A percentile compares a stretch with the other conserved stretches of the same genome.
Evolutionary conservation across 2,797 vertebrate species (phyloP).

Genomic region (Spinibarbus caldwelli): DNA sequence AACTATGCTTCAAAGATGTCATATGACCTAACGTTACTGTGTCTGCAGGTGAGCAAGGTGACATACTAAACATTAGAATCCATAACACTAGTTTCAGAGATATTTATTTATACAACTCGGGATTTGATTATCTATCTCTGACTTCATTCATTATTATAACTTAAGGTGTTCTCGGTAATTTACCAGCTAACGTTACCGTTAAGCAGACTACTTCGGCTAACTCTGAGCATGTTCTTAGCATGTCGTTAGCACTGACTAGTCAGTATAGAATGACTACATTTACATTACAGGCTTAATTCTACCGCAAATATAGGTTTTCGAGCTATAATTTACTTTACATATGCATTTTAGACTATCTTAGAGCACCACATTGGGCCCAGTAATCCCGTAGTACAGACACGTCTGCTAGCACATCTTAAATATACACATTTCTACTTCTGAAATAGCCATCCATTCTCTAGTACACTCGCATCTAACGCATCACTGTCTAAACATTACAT

Average conservation of each 20-base stretch:
- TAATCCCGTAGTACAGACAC: neutral
- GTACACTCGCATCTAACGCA: slow-evolving; percentile 72
- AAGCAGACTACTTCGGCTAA: neutral
- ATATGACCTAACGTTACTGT: neutral
- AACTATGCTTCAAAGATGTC: neutral
- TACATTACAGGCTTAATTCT: neutral
- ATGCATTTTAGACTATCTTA: neutral
- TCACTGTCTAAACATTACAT: slow-evolving; percentile 45
- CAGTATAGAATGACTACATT: neutral
- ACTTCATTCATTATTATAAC: neutral
- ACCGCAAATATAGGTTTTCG: neutral
- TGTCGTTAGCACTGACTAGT: slow-evolving; percentile 6
- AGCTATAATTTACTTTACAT: neutral
- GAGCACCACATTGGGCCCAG: slow-evolving; percentile 32
- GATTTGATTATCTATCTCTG: neutral
- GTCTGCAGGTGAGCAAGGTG: neutral
- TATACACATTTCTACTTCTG: neutral
- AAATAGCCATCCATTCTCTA: slow-evolving; percentile 69
- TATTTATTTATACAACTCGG: neutral
- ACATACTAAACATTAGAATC: neutral
- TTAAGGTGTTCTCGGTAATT: neutral
- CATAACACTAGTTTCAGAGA: neutral
- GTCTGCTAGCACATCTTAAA: slow-evolving; percentile 21
- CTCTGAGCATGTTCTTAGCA: neutral
- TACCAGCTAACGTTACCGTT: neutral